Base-by-base conservation (phyloP, 2,797 vertebrate species). In the Hippocampus kuda region DNA sequence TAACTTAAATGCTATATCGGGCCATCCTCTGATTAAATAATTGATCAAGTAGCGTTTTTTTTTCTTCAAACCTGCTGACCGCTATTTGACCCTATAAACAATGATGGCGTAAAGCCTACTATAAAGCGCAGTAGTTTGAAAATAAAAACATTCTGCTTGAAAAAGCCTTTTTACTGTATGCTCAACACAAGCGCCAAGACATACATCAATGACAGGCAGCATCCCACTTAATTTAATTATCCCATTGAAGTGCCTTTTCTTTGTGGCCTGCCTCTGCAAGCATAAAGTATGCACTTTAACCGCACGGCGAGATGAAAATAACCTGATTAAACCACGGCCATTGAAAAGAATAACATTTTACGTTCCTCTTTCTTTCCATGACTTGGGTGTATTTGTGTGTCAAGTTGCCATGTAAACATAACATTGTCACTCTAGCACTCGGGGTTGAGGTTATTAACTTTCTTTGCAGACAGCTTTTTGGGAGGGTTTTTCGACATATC, bases 361-460 rank as follows among this genome's bases (percentile, higher is more conserved):
- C 77, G 71, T 77, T 81, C 75, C 57, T 41, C 56, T 82, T 79
- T 85, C 83, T 86, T 88, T 88, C 88, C 86, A 86, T 85, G 72
- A 85, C 82, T 86, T 82, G 86, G 83, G 84, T 87, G 86, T 89
- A 88, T 91, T 90, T 90, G 89, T 91, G 81, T 89, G 89, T 89
- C 81, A 79, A 85, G 91, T 92, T 92, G 89, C 90, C 88, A 91
- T 91, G 90, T 88, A 91, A 91, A 91, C 89, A 90, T 87, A 89
- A 88, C 88, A 89, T 78, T 86, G 88, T 86, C 81, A 80, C 9
- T 74, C 85, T 90, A 78, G 75, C 81, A 80, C 77, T 75, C 74
- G 75, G 56, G 59, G 66, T 26, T 71, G 75, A 83, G 81, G 78
- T 77, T 77, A 61, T 73, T 60, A 78, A 71, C 72, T 82, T 86